phyloP scores from a whole-genome alignment of 2,797 vertebrate species.

The Chiloscyllium punctatum region DNA sequence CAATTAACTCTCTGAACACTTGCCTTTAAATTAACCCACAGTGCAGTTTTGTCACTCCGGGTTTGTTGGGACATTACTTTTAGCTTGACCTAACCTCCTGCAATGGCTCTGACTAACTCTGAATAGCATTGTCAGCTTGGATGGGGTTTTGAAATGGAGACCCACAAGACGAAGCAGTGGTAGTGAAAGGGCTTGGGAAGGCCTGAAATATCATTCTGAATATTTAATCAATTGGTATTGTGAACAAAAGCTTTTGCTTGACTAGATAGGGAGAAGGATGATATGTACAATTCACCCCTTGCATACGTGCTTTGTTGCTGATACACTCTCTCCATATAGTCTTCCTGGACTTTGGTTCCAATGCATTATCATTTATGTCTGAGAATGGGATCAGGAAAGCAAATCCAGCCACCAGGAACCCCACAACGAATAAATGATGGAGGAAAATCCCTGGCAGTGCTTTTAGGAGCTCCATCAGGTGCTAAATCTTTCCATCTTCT shows the following conservation, averaged over 20 bases:
- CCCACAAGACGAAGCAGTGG: not conserved
- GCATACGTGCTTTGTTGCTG: not conserved
- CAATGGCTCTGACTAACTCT: not conserved
- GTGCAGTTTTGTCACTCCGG: not conserved
- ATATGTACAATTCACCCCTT: not conserved
- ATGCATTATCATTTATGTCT: not conserved
- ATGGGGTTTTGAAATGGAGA: no score
- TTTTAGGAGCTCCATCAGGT: not conserved
- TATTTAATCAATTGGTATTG: not conserved
- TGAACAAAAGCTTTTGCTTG: not conserved
- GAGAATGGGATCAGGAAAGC: not conserved
- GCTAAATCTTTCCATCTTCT: not conserved
- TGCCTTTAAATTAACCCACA: not conserved
- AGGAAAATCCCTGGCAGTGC: not conserved
- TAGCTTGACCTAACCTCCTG: not conserved
- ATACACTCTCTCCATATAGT: not conserved
- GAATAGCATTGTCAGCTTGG: not conserved
- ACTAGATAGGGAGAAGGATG: not conserved
- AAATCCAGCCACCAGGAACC: no score
- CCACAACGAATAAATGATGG: not conserved
- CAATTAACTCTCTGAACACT: not conserved
- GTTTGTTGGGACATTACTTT: not conserved
- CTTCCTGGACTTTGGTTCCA: not conserved
- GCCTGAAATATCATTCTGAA: not conserved
- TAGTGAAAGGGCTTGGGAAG: not conserved